Conservation (phyloP, 35 echinoderm and acorn worm genomes). For the Hemicentrotus pulcherrimus region DNA sequence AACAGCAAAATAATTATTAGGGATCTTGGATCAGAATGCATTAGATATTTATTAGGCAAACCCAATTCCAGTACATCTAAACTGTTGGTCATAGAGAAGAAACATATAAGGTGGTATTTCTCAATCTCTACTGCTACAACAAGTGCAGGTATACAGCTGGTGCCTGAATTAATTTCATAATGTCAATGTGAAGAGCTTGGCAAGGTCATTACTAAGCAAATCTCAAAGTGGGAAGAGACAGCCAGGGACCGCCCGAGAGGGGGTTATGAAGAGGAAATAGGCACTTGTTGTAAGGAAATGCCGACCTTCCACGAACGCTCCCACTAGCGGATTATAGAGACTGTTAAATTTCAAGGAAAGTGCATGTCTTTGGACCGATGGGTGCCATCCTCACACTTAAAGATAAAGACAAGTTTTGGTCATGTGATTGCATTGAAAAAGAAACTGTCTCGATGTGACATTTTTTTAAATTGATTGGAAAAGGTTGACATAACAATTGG, state of each 20-base stretch:
- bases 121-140: background rate
- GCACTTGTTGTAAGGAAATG: background rate
- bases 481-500: no score
- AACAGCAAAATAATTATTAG: no score
- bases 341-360: background rate
- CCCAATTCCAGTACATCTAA: no score
- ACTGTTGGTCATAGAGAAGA: no score
- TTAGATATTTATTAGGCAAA: no score
- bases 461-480: no score
- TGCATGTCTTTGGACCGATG: background rate
- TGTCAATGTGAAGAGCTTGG: background rate
- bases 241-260: background rate
- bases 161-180: background rate
- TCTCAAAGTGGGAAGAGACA: background rate
- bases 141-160: background rate
- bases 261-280: background rate
- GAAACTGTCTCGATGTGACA: no score
- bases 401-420: no score
- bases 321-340: background rate
- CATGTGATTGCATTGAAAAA: no score
- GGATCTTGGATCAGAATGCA: no score
- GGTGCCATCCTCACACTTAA: no score
- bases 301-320: background rate
- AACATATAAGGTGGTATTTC: no score
- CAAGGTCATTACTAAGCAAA: background rate